Evolutionary conservation across 1,140 invertebrate species (phyloP), one percentile per base, ranked within the genome.

Genomic region (Nasonia vitripennis): DNA sequence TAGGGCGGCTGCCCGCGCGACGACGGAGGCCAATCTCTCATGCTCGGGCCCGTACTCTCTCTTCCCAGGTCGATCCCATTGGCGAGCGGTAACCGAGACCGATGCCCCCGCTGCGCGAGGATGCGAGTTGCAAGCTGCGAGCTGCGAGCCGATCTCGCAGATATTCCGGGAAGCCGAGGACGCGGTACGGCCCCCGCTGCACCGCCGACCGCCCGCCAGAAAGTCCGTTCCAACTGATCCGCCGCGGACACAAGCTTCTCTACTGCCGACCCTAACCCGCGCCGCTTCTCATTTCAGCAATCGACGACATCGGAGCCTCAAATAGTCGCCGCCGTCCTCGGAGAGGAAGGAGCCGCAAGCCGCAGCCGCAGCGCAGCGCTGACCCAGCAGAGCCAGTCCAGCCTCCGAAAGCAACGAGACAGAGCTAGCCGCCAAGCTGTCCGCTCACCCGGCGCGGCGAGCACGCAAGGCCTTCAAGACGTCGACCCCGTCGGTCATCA

Each of bases 401-500:
- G 6, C 17, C 1, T 45, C 41, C 41, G 41, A 9, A 20, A 75
- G 37, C 9, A 37, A 37, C 14, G 6, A 74, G 71, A 2, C 48
- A 51, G 14, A 6, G 55, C 55, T 6, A 62, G 55, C 51, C 51
- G 23, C 17, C 81, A 9, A 83, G 81, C 81, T 77, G 73, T 75
- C 17, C 41, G 7, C n/a, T 83, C 23, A 34, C 5, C 51, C 31
- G 17, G 81, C 34, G 88, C 87, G 86, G 82, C 87, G 91, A 87
- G 86, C 87, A 74, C 77, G 82, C 79, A 92, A 90, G 89, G 89
- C 92, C 89, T 91, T 87, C 92, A 93, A 93, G 89, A 93, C 92
- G 92, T 93, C 92, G 92, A 93, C 89, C 86, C 90, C 91, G 67
- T 92, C 92, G 88, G 92, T 92, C 87, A 93, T 91, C 83, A 91